Percentiles rank a stretch among this genome's conserved stretches.
phyloP scores from a whole-genome alignment of 2,888 invertebrate species.

The Amiota minor region DNA sequence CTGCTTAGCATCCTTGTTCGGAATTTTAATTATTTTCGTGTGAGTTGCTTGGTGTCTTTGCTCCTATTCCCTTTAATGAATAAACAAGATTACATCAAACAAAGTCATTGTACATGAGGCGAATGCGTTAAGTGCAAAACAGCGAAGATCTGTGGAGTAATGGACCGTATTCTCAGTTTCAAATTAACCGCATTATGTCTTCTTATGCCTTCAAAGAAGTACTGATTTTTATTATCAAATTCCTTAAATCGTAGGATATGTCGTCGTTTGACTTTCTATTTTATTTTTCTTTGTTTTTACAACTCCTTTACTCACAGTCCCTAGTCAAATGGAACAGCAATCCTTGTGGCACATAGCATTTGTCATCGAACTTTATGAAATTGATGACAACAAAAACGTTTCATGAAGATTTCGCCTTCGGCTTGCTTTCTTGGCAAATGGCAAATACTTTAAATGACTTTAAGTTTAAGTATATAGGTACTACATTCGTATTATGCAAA shows the following conservation, averaged over 20 bases:
- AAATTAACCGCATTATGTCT: too few species aligned
- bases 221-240: neutral
- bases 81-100: constrained; percentile 21
- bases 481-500: neutral
- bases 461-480: too few species aligned
- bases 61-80: constrained; percentile 30
- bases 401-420: constrained; percentile 45
- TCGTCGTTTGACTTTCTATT: neutral
- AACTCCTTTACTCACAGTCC: neutral
- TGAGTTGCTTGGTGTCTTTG: constrained; percentile 45
- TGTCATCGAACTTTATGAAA: constrained; percentile 51
- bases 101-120: constrained; percentile 14
- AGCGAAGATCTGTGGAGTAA: neutral
- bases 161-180: neutral
- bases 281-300: neutral
- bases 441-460: too few species aligned
- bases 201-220: neutral
- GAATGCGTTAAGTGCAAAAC: neutral
- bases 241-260: neutral
- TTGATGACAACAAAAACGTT: constrained; percentile 55
- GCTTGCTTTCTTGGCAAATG: constrained; percentile 32
- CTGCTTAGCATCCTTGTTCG: constrained; percentile 29
- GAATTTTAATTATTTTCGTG: constrained; percentile 55
- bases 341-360: constrained; percentile 36
- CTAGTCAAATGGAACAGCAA: neutral